Conservation (phyloP, 2,797 vertebrate species). For the Lophotriccus pileatus region DNA sequence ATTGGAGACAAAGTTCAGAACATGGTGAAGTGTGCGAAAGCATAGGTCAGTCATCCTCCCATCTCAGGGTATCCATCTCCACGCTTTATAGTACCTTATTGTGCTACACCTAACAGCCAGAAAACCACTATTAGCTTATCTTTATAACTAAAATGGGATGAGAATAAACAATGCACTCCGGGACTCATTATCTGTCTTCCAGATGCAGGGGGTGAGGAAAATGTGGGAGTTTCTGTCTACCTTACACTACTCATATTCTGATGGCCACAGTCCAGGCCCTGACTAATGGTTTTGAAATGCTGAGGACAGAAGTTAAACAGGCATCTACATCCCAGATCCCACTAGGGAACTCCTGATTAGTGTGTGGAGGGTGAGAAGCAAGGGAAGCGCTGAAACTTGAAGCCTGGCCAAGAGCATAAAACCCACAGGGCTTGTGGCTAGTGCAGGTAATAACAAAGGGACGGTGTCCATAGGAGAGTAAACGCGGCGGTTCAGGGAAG, state of each 20-base stretch:
- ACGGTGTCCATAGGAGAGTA: background rate
- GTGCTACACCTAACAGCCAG: slow-evolving; percentile 15
- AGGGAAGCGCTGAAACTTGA: slow-evolving; percentile 59
- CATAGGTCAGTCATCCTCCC: background rate
- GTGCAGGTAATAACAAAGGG: slow-evolving; percentile 42
- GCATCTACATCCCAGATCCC: slow-evolving; percentile 63
- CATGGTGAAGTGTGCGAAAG: background rate
- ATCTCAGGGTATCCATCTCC: background rate
- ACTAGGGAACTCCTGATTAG: slow-evolving; percentile 72
- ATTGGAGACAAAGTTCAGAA: background rate
- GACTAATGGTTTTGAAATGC: slow-evolving; percentile 78
- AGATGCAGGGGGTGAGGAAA: slow-evolving; percentile 69
- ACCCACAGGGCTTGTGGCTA: slow-evolving; percentile 2
- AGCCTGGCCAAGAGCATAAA: slow-evolving; percentile 60
- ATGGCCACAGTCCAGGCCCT: slow-evolving; percentile 74
- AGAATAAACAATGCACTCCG: slow-evolving; percentile 57
- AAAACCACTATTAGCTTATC: slow-evolving; percentile 53
- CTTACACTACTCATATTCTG: slow-evolving; percentile 64
- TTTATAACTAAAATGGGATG: slow-evolving; percentile 45
- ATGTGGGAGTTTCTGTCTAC: slow-evolving; percentile 61
- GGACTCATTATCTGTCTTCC: slow-evolving; percentile 78
- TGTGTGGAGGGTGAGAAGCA: slow-evolving; percentile 17
- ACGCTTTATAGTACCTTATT: background rate
- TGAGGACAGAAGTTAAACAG: slow-evolving; percentile 78
- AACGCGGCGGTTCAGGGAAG: background rate